Percentiles rank a stretch among this genome's conserved stretches.
These are phyloP conservation scores for Nomada fabriciana DNA, from an alignment of 2,888 invertebrate species.

Conservation along the genomic window DNA sequence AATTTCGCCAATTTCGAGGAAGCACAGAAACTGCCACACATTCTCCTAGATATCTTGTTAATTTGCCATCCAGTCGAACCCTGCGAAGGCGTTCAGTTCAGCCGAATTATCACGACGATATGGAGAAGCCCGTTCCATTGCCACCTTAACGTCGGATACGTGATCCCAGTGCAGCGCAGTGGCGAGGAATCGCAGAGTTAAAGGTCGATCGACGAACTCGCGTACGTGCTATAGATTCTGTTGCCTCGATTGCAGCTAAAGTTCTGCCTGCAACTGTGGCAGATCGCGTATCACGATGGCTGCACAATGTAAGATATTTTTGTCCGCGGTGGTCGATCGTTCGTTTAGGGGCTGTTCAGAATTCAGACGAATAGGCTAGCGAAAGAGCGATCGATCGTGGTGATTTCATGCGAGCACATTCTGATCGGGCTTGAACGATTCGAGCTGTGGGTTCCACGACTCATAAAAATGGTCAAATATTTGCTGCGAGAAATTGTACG, in stretches of 20 bases:
- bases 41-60: neutral
- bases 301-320: constrained; percentile 40
- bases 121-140: constrained; percentile 36
- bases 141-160: constrained; percentile 48
- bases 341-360: constrained; percentile 5
- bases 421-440: constrained; percentile 12
- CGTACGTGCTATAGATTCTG: constrained; percentile 27
- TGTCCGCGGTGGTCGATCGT: constrained; percentile 21
- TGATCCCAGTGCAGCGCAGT: constrained; percentile 48
- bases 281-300: constrained; percentile 11
- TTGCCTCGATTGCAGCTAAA: constrained; percentile 12
- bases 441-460: neutral
- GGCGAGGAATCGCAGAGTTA: neutral
- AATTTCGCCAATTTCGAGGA: neutral
- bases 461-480: constrained; percentile 26
- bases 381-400: constrained; percentile 12
- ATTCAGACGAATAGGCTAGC: constrained; percentile 19
- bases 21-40: too few relatives aligned
- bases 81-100: neutral
- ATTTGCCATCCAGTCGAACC: neutral
- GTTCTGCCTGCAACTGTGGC: neutral
- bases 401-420: constrained; percentile 12
- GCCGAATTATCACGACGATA: constrained; percentile 19
- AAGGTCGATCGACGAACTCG: constrained; percentile 14
- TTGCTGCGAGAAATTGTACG: constrained; percentile 10